Evolutionary conservation across 2,113 vertebrate species (phyloP), one percentile per base, ranked within the genome.

Genomic region (Manacus vitellinus): DNA sequence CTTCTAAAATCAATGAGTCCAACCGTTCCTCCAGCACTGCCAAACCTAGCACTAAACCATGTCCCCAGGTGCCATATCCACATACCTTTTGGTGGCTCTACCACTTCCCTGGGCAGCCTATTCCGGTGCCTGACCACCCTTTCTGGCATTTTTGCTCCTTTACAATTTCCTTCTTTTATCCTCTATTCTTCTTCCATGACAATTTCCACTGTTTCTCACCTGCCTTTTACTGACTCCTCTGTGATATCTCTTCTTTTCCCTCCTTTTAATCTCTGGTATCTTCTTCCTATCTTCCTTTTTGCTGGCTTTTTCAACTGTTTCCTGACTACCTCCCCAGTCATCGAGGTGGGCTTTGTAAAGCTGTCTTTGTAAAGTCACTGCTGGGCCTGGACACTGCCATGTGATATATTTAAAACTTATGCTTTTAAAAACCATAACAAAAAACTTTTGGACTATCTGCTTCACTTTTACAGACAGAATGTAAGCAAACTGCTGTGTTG

Each of bases 391-490:
- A 58, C 17, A 72, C 47, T 87, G 39, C 67, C 44, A 33, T 21
- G 37, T 74, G 31, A 8, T 47, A 27, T 31, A 25, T 49, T 55
- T 55, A 33, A 88, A 81, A 67, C 46, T 19, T 49, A 14, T 33
- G 28, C 22, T 56, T 93, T 73, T 49, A 20, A 70, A 95, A 85
- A 56, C 43, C 41, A 9, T 52, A 59, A 8, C 33, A 67, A 23
- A 51, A 78, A 85, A 63, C 65, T 47, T 77, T 23, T 78, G 63
- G 52, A 81, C 44, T 72, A 85, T 71, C 41, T 88, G 71, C 81
- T 95, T 93, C 89, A 71, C 44, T 85, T 90, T 94, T 68, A 84
- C 62, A 93, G 94, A 31, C 44, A 65, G 77, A 83, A 70, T 71
- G 88, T 41, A 71, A 87, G 76, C 55, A 88, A 77, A 79, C 56